Evolutionary conservation across 2,888 invertebrate species (phyloP).

Genomic region (Arenicola marina): DNA sequence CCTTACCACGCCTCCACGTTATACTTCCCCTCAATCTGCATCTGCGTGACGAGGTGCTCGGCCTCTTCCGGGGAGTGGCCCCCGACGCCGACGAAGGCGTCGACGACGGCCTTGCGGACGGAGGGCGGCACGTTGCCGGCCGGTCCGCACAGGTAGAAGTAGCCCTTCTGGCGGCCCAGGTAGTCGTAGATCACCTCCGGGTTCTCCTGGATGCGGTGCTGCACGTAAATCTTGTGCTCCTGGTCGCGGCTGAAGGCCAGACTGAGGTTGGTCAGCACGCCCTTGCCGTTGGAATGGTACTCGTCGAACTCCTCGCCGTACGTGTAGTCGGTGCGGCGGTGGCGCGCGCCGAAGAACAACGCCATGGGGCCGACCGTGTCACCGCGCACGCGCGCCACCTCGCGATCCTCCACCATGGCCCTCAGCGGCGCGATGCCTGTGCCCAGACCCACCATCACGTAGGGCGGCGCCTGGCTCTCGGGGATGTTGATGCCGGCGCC

Average conservation of each 20-base stretch:
- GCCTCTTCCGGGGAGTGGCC: slow-evolving; percentile 33
- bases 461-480: slow-evolving; percentile 28
- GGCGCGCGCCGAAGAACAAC: slow-evolving; percentile 35
- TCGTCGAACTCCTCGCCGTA: slow-evolving; percentile 37
- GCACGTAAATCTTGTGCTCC: slow-evolving; percentile 37
- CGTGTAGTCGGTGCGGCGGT: slow-evolving; percentile 33
- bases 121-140: slow-evolving; percentile 37
- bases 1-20: slow-evolving; percentile 38
- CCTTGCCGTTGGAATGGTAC: slow-evolving; percentile 31
- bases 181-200: slow-evolving; percentile 35
- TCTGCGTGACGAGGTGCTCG: slow-evolving; percentile 34
- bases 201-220: slow-evolving; percentile 32
- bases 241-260: slow-evolving; percentile 34
- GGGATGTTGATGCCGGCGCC: slow-evolving; percentile 37
- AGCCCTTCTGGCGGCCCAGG: slow-evolving; percentile 33
- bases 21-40: slow-evolving; percentile 38
- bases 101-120: slow-evolving; percentile 28
- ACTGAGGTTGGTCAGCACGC: slow-evolving; percentile 25
- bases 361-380: slow-evolving; percentile 33
- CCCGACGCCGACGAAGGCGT: slow-evolving; percentile 29
- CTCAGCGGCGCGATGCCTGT: slow-evolving; percentile 36
- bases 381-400: slow-evolving; percentile 28
- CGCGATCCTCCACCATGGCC: slow-evolving; percentile 34
- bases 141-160: slow-evolving; percentile 38
- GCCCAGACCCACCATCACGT: slow-evolving; percentile 35